These are phyloP conservation scores for Malurus splendens DNA, from an alignment of 2,797 vertebrate genomes.

Conservation along the genomic window DNA sequence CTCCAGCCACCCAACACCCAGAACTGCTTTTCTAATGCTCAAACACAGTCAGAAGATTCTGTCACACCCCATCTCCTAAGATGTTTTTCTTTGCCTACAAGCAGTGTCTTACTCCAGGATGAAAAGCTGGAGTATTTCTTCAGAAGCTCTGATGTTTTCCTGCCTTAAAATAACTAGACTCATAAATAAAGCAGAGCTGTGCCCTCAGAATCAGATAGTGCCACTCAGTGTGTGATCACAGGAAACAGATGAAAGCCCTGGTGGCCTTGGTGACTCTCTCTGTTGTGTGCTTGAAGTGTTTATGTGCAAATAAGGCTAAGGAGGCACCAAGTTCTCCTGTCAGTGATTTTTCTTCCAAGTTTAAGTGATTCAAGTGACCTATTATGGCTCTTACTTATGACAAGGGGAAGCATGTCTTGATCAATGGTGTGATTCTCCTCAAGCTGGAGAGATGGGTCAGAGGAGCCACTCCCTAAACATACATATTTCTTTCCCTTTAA, in stretches of 20 bases:
- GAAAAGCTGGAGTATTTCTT: constrained; percentile 18
- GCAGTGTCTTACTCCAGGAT: neutral
- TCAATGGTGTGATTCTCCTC: neutral
- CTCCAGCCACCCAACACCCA: rapidly evolving
- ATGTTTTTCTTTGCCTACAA: neutral
- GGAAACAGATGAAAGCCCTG: neutral
- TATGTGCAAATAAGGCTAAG: neutral
- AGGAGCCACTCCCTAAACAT: neutral
- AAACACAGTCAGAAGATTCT: neutral
- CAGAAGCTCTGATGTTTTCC: neutral
- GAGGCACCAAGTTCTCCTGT: neutral
- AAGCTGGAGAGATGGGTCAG: neutral
- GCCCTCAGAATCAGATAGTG: neutral
- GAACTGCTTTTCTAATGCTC: neutral
- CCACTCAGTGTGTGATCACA: neutral
- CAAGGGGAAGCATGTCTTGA: neutral
- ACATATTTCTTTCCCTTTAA: neutral
- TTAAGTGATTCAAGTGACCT: neutral
- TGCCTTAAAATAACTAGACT: neutral
- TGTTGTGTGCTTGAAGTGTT: neutral
- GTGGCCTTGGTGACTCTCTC: neutral
- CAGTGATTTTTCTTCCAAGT: neutral
- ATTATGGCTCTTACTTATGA: neutral
- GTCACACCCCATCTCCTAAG: neutral
- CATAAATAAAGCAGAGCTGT: constrained; percentile 13